Percentiles rank a stretch among this genome's conserved stretches.
phyloP scores from a whole-genome alignment of 92 coral and sea anemone species.

The Heteractis magnifica region DNA sequence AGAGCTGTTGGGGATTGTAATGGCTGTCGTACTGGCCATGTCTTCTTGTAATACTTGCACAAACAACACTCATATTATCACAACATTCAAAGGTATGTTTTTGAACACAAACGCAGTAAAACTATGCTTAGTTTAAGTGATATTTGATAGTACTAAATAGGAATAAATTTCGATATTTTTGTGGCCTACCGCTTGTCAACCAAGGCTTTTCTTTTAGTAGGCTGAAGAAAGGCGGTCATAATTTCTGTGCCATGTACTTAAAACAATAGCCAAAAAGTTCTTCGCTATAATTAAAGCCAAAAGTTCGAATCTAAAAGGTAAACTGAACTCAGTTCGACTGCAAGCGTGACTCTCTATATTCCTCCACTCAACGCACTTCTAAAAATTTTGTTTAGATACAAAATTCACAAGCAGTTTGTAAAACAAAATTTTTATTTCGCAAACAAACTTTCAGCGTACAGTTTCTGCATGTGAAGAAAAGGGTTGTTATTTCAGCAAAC shows the following conservation, averaged over 20 bases:
- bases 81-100: conserved; percentile 22
- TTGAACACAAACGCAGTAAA: not conserved
- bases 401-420: not conserved
- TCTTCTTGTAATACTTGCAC: conserved; percentile 17
- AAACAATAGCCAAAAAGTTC: conserved; percentile 2
- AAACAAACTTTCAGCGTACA: not conserved
- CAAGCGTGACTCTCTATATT: not conserved
- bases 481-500: conserved; percentile 5
- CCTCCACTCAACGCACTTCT: not conserved
- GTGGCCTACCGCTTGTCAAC: not conserved
- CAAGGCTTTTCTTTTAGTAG: not conserved
- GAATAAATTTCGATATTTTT: not conserved
- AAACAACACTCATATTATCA: conserved; percentile 9
- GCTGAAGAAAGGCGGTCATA: conserved; percentile 15
- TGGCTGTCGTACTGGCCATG: not conserved
- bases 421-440: not conserved
- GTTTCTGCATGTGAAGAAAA: not conserved
- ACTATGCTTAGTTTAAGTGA: not conserved
- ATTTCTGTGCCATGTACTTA: conserved; percentile 6
- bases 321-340: not conserved
- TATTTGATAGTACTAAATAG: conserved; percentile 21
- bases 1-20: conserved; percentile 1
- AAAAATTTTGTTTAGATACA: not conserved
- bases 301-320: not conserved
- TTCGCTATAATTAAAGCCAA: not conserved